Base-by-base conservation (phyloP, 2,113 vertebrate genomes). In the Etheostoma cragini region DNA sequence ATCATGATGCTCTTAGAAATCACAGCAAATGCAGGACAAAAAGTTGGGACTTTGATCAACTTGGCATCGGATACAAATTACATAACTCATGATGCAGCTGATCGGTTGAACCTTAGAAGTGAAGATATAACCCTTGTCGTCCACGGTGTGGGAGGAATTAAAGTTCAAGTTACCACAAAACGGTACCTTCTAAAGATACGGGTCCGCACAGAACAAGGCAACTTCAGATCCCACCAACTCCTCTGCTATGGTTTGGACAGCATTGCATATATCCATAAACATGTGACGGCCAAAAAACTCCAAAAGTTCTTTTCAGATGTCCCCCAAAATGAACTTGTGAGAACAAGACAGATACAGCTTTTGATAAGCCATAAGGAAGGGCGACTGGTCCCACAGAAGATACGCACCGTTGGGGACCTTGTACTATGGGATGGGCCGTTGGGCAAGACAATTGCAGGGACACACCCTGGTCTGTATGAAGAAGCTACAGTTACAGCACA, bases 11-110 rank as follows among this genome's bases (percentile, higher is more conserved):
- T n/a, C 6, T 3, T 69, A 11, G 61, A 85, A 16, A 80, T 88
- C 0, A 85, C 83, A 6, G 61, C 72, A 1, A 83, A 86, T 83
- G 83, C 84, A 12, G 78, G 87, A 6, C 76, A 83, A 21, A 89
- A 83, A 10, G 75, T 85, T 42, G 85, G 75, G 1, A 67, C 88
- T 2, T 17, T 82, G 1, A 56, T 87, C 14, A 72, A 89, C 7
- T 16, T 85, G 3, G 76, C 76, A 4, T 90, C 77, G 21, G 82
- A 80, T 35, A 83, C 81, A 5, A 80, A 83, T 16, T 85, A 83
- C 12, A 85, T 88, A 3, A 84, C 78, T 11, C 65, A 89, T 11
- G 58, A 47, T 26, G 80, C 76, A 49, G 84, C 78, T 5, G 24
- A 16, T 1, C 47, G 69, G 2, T 15, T 83, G 10, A 72, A 26